phyloP scores from a whole-genome alignment of 2,113 vertebrate genomes.

The Myiagra hebetior region DNA sequence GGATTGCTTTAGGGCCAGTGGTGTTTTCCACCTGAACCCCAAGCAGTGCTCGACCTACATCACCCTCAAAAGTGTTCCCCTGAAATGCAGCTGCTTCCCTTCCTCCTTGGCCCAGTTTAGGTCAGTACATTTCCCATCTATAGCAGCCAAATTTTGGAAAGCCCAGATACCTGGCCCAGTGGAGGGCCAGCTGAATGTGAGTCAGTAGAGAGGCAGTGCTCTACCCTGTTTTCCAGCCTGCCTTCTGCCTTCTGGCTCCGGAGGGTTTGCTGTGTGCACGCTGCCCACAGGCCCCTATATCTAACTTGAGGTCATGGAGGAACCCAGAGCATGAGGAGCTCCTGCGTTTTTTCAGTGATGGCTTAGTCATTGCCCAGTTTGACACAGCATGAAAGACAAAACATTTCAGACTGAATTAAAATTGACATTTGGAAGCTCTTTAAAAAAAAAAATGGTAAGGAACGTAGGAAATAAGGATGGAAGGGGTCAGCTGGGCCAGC shows the following conservation, averaged over 20 bases:
- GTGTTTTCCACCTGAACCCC: not conserved
- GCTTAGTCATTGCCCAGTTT: not conserved
- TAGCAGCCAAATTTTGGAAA: not conserved
- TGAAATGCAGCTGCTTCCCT: not conserved
- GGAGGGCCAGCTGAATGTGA: not conserved
- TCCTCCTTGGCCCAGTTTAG: not conserved
- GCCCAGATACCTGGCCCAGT: too few relatives aligned
- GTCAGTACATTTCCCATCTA: not conserved
- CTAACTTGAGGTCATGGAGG: not conserved
- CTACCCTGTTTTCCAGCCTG: not conserved
- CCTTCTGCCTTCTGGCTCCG: not conserved
- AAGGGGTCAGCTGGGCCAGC: not conserved
- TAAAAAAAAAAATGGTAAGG: not conserved
- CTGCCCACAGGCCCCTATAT: not conserved
- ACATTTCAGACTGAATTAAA: not conserved
- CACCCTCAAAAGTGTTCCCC: not conserved
- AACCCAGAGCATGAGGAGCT: not conserved
- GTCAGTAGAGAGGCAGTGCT: not conserved
- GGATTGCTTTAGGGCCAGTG: not conserved
- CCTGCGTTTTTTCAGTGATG: not conserved
- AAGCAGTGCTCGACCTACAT: not conserved
- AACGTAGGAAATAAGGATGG: not conserved
- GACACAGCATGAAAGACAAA: not conserved
- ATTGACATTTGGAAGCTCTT: not conserved
- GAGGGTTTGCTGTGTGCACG: accelerated